Conservation (phyloP, 2,888 invertebrate genomes). For the Melitaea athalia region DNA sequence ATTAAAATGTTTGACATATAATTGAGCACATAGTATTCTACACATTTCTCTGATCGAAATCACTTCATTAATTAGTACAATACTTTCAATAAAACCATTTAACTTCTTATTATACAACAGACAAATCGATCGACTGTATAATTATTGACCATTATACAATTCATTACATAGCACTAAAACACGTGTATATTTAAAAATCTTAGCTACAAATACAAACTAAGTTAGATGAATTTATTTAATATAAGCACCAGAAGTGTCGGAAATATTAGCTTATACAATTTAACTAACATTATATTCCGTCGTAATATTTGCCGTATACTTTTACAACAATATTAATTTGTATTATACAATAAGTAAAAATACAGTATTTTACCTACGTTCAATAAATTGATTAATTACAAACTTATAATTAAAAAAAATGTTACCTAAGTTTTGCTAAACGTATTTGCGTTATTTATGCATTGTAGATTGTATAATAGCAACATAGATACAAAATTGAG, state of each 20-base stretch:
- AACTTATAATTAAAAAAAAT: neutral
- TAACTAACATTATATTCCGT: neutral
- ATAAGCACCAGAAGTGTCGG: neutral
- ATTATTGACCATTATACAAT: neutral
- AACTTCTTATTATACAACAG: neutral
- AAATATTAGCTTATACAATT: neutral
- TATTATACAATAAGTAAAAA: neutral
- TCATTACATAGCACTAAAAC: neutral
- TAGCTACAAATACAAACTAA: neutral
- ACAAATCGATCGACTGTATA: neutral
- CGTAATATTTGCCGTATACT: neutral
- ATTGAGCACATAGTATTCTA: slow-evolving; percentile 7
- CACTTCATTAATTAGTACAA: neutral
- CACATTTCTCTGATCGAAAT: neutral
- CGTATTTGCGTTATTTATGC: neutral
- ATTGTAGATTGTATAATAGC: slow-evolving; percentile 1
- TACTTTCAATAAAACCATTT: slow-evolving; percentile 7
- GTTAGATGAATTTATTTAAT: neutral
- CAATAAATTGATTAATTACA: neutral
- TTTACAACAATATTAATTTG: neutral
- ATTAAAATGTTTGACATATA: neutral
- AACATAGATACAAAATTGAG: slow-evolving; percentile 14
- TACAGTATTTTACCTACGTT: neutral
- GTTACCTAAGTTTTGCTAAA: neutral
- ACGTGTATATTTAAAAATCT: slow-evolving; percentile 1